Evolutionary conservation across 1,140 invertebrate genomes (phyloP).

Genomic region (Augochlora pura): DNA sequence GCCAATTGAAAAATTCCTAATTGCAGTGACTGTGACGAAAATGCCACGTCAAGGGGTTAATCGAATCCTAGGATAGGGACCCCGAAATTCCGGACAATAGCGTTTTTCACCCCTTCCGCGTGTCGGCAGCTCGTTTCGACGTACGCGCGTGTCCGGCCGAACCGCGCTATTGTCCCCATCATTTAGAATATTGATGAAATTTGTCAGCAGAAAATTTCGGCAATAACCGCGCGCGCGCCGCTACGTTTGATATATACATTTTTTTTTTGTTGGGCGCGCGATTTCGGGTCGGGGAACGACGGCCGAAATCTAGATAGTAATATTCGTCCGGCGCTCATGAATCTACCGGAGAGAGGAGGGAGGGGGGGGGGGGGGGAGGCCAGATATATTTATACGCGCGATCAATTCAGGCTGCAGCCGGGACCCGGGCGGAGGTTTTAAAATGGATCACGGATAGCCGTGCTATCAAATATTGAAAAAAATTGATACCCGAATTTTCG

Average conservation of each 20-base stretch:
- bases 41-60: too few relatives aligned
- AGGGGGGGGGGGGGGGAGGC: too few relatives aligned
- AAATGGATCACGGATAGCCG: slow-evolving; percentile 20
- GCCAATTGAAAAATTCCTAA: too few relatives aligned
- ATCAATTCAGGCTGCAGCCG: slow-evolving; percentile 20
- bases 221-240: slow-evolving; percentile 5
- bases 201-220: background rate
- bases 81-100: too few relatives aligned
- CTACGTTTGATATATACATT: slow-evolving; percentile 6
- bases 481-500: slow-evolving; percentile 24
- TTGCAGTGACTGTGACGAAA: too few relatives aligned
- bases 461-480: slow-evolving; percentile 34
- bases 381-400: slow-evolving; percentile 38
- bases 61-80: too few relatives aligned
- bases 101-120: too few relatives aligned
- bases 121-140: too few relatives aligned
- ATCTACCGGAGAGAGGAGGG: too few relatives aligned
- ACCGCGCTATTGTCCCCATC: too few relatives aligned
- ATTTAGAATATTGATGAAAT: too few relatives aligned
- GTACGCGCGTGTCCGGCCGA: too few relatives aligned
- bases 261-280: slow-evolving; percentile 2
- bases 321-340: slow-evolving; percentile 29
- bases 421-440: slow-evolving; percentile 6
- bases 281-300: background rate
- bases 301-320: slow-evolving; percentile 24